Evolutionary conservation across 2,113 vertebrate genomes (phyloP).

Genomic region (Antennarius striatus): DNA sequence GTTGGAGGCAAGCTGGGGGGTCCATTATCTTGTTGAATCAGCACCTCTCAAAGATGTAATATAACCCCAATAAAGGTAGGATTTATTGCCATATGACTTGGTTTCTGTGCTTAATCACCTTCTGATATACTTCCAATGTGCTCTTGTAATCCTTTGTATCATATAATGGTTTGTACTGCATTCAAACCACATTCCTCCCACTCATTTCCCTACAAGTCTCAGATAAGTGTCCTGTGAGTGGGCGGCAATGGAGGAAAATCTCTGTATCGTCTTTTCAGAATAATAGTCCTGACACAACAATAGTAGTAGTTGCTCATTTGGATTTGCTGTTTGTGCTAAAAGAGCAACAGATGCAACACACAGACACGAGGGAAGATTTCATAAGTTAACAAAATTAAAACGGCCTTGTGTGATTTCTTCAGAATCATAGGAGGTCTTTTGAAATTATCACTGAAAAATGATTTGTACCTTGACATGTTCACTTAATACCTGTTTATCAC

Average conservation of each 20-base stretch:
- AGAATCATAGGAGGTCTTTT: too few species aligned
- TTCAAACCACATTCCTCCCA: not conserved
- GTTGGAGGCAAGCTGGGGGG: too few species aligned
- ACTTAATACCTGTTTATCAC: too few species aligned
- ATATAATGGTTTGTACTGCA: not conserved
- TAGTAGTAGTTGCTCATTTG: conserved; percentile 8
- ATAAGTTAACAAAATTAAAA: not conserved
- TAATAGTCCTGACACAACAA: conserved; percentile 8
- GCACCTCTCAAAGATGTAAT: too few species aligned
- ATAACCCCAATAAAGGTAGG: not conserved
- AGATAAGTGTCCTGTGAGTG: conserved; percentile 4
- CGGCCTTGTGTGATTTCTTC: too few species aligned
- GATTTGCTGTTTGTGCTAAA: conserved; percentile 14
- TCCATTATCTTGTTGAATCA: not conserved
- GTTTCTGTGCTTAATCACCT: not conserved
- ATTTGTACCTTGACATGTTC: too few species aligned
- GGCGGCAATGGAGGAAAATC: conserved; percentile 6
- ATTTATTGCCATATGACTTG: not conserved
- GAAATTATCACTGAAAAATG: too few species aligned
- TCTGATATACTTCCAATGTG: not conserved
- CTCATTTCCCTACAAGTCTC: not conserved
- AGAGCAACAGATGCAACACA: conserved; percentile 11
- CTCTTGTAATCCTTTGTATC: not conserved
- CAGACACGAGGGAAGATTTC: conserved; percentile 26
- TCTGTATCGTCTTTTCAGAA: conserved; percentile 6